Evolutionary conservation across 2,888 invertebrate genomes (phyloP).

Genomic region (Hemithea aestivaria): DNA sequence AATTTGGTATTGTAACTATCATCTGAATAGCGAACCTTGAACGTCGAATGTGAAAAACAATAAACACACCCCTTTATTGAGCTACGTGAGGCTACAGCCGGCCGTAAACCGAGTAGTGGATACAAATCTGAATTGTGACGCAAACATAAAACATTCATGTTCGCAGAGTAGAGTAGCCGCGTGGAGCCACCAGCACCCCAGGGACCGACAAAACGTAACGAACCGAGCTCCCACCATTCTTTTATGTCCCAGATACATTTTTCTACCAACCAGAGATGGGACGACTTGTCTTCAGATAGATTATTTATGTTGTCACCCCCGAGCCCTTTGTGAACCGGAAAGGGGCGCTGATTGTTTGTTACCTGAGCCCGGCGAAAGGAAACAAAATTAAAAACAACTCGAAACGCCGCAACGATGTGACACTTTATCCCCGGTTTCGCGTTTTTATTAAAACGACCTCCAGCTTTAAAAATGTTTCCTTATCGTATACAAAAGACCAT

Average conservation of each 20-base stretch:
- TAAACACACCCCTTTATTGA: slow-evolving; percentile 55
- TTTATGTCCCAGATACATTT: slow-evolving; percentile 71
- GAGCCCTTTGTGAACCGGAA: slow-evolving; percentile 43
- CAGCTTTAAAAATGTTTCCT: slow-evolving; percentile 33
- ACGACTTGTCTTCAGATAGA: slow-evolving; percentile 56
- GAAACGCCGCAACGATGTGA: slow-evolving; percentile 18
- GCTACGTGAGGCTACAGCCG: slow-evolving; percentile 44
- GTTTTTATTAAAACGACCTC: slow-evolving; percentile 30
- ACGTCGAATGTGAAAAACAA: slow-evolving; percentile 51
- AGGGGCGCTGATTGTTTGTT: slow-evolving; percentile 55
- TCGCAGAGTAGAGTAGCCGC: slow-evolving; percentile 43
- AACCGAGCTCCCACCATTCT: slow-evolving; percentile 63
- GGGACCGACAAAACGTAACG: slow-evolving; percentile 76
- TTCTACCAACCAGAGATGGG: slow-evolving; percentile 53
- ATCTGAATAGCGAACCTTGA: slow-evolving; percentile 40
- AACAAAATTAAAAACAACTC: slow-evolving; percentile 29
- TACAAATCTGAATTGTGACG: slow-evolving; percentile 73
- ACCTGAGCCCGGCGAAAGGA: slow-evolving; percentile 41
- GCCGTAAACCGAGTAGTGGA: slow-evolving; percentile 58
- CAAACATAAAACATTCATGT: slow-evolving; percentile 70
- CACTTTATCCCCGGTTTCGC: slow-evolving; percentile 20
- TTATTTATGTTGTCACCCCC: slow-evolving; percentile 65
- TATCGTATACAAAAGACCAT: slow-evolving; percentile 46
- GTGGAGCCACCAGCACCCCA: slow-evolving; percentile 53
- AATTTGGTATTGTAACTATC: slow-evolving; percentile 29